Evolutionary conservation across 2,113 vertebrate species (phyloP), one percentile per base, ranked within the genome.

Genomic region (Paedocypris sp.): DNA sequence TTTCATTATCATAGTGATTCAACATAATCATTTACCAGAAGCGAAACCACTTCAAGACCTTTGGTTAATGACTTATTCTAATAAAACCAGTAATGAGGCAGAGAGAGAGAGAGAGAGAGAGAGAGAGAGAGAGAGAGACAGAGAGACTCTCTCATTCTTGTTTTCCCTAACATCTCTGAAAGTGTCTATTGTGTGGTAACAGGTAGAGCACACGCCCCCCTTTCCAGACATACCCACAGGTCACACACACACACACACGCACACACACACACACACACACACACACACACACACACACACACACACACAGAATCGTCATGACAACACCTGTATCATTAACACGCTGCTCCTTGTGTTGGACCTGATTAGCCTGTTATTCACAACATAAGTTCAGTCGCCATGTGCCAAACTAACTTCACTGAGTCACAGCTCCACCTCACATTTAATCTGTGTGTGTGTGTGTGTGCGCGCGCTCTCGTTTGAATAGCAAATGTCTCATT

Each of bases 401-500:
- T n/a, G n/a, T n/a, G n/a, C n/a, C n/a, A n/a, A n/a, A n/a, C n/a
- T n/a, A n/a, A n/a, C n/a, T n/a, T n/a, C n/a, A n/a, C n/a, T n/a
- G n/a, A n/a, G n/a, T n/a, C n/a, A n/a, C n/a, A n/a, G n/a, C n/a
- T n/a, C n/a, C n/a, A n/a, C n/a, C n/a, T n/a, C n/a, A n/a, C n/a
- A n/a, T n/a, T n/a, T n/a, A n/a, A n/a, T n/a, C n/a, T n/a, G n/a
- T n/a, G n/a, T n/a, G n/a, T 9, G 41, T 41, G 22, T 50, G 11
- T 12, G 63, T 68, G 75, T 72, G 68, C 72, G 56, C 32, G 49
- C 45, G 20, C 23, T 36, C 29, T 67, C 26, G 71, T 84, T 83
- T 82, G 73, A 60, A 68, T 73, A 35, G 31, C 61, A 79, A 74
- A 74, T 63, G 5, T 2, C 60, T 62, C 20, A 59, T 57, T 66